phyloP scores from a whole-genome alignment of 2,797 vertebrate genomes.

The Spheniscus humboldti region DNA sequence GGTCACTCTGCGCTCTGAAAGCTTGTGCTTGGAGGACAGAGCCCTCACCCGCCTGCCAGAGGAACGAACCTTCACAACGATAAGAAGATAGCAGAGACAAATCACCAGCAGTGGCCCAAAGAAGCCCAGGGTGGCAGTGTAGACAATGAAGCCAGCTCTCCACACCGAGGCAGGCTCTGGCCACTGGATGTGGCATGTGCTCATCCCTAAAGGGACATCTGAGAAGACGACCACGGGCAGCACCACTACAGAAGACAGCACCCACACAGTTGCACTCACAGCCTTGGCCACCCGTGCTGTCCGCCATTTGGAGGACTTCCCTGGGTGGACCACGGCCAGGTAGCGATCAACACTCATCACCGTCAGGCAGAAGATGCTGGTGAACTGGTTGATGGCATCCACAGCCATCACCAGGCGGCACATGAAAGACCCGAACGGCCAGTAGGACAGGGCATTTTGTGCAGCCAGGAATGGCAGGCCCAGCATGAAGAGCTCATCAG shows the following conservation, averaged over 20 bases:
- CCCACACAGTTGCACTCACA: conserved; percentile 89
- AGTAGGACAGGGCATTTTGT: conserved; percentile 94
- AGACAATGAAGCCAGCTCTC: conserved; percentile 92
- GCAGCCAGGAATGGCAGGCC: conserved; percentile 93
- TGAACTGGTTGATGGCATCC: conserved; percentile 96
- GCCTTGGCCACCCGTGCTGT: conserved; percentile 88
- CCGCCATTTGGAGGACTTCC: conserved; percentile 90
- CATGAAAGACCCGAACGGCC: conserved; percentile 94
- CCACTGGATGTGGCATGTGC: conserved; percentile 96
- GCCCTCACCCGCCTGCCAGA: conserved; percentile 81
- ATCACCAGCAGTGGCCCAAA: conserved; percentile 93
- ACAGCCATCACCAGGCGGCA: conserved; percentile 94
- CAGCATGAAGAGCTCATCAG: conserved; percentile 94
- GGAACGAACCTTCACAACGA: conserved; percentile 90
- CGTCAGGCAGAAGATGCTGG: conserved; percentile 95
- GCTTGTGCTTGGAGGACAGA: conserved; percentile 86
- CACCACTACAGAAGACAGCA: conserved; percentile 89
- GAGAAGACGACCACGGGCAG: conserved; percentile 94
- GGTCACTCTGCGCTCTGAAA: conserved; percentile 91
- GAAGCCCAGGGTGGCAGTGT: conserved; percentile 92
- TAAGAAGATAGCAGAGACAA: conserved; percentile 93
- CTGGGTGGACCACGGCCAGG: conserved; percentile 92
- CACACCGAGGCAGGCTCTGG: conserved; percentile 89
- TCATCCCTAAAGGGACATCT: conserved; percentile 86
- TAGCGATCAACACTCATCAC: conserved; percentile 97